Base-by-base conservation (phyloP, 2,113 vertebrate genomes). In the Pionites leucogaster region DNA sequence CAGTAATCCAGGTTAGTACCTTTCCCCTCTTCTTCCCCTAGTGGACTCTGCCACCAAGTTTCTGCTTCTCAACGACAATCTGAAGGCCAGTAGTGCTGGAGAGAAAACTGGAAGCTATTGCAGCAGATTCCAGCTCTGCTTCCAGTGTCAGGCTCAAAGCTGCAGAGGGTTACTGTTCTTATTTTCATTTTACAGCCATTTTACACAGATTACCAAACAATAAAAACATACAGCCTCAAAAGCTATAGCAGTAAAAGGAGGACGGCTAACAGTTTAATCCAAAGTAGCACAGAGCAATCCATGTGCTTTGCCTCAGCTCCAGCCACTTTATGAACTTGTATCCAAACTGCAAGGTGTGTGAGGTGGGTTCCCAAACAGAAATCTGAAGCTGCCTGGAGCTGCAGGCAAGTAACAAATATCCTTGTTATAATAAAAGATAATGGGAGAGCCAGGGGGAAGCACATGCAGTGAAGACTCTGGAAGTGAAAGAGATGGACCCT, bases 401-500 rank as follows among this genome's bases (percentile, higher is more conserved):
- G 27, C 20, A 2, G 24, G 27, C 2, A 2, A 53, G 42, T 7
- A 53, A 41, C 77, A 74, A n/a, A 74, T 0, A 19, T 3, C 62
- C 78, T 17, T 6, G 7, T 2, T 47, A 4, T 0, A 24, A 5
- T 2, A 62, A 5, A 4, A 64, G 46, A 24, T 35, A 25, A 8
- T 2, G 7, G 62, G 41, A 24, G 4, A 6, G 50, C 7, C 6
- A 11, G 11, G 33, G 19, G 63, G 17, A 20, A 50, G 27, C 49
- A 15, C 8, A 0, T 0, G 2, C 24, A 29, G 22, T 5, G 4
- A 35, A 39, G 19, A 29, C 10, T 6, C 14, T 4, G 33, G 50
- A 18, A 50, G 12, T 0, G 5, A 17, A 39, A 46, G 27, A 23
- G 33, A 5, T 17, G 5, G 23, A 1, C 6, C 5, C 47, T 28